Percentiles rank a stretch among this genome's conserved stretches.
These are phyloP conservation scores for Sericinus montela DNA, from an alignment of 2,888 invertebrate genomes.

Conservation along the genomic window DNA sequence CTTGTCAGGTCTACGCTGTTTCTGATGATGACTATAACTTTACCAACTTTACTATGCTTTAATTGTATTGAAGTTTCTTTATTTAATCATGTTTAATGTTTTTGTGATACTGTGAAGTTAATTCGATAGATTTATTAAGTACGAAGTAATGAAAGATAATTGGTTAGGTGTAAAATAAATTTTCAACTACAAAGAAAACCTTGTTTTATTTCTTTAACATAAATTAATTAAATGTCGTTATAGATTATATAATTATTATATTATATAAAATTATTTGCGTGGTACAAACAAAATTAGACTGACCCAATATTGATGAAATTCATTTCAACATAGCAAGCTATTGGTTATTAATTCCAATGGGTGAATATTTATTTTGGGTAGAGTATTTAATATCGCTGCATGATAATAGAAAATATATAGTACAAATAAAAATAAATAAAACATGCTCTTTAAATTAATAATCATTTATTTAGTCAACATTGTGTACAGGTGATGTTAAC, in stretches of 20 bases:
- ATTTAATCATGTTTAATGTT: not conserved
- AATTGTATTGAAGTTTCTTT: not conserved
- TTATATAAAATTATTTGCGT: too few relatives aligned
- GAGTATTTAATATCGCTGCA: too few relatives aligned
- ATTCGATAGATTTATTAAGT: not conserved
- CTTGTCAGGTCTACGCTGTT: too few relatives aligned
- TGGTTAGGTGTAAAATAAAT: conserved; percentile 9
- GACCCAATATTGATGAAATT: too few relatives aligned
- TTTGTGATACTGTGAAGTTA: not conserved
- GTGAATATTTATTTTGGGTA: too few relatives aligned
- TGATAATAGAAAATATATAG: too few relatives aligned
- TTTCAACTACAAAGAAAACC: conserved; percentile 15
- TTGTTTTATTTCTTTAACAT: conserved; percentile 6
- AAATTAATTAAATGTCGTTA: too few relatives aligned
- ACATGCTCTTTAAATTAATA: conserved; percentile 33
- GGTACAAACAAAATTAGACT: too few relatives aligned
- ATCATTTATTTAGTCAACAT: conserved; percentile 65
- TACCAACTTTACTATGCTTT: too few relatives aligned
- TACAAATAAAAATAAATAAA: not conserved
- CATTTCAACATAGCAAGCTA: too few relatives aligned
- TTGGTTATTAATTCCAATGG: too few relatives aligned
- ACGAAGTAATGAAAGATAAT: conserved; percentile 1
- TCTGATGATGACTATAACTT: not conserved
- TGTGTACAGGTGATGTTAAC: conserved; percentile 41
- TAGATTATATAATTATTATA: too few relatives aligned